phyloP scores from a whole-genome alignment of 2,888 invertebrate species.

The Blomia tropicalis region DNA sequence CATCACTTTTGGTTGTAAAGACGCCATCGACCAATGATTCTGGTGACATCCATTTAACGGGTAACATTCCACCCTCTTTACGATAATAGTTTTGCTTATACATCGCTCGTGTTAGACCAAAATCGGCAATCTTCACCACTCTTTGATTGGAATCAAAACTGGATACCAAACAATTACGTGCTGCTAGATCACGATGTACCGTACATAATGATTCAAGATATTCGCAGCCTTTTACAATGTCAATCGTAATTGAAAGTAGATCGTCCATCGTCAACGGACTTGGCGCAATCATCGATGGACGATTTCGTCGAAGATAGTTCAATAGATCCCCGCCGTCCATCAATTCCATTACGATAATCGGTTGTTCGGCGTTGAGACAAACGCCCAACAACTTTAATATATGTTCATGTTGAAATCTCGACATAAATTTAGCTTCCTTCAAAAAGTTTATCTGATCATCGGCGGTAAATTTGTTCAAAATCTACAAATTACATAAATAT shows the following conservation, averaged over 20 bases:
- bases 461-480: slow-evolving; percentile 73
- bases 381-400: slow-evolving; percentile 82
- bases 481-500: slow-evolving; percentile 41
- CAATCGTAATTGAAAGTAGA: slow-evolving; percentile 76
- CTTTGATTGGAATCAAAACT: slow-evolving; percentile 39
- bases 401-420: slow-evolving; percentile 89
- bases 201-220: slow-evolving; percentile 94
- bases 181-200: slow-evolving; percentile 83
- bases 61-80: slow-evolving; percentile 77
- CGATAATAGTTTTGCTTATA: slow-evolving; percentile 95
- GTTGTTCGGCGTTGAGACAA: slow-evolving; percentile 79
- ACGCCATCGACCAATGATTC: slow-evolving; percentile 89
- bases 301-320: slow-evolving; percentile 65
- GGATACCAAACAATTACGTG: slow-evolving; percentile 77
- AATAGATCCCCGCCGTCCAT: slow-evolving; percentile 94
- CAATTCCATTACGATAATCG: slow-evolving; percentile 83
- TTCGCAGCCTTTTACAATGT: slow-evolving; percentile 83
- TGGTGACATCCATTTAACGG: slow-evolving; percentile 96
- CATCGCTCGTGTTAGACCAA: slow-evolving; percentile 86
- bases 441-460: slow-evolving; percentile 82
- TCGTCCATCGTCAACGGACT: slow-evolving; percentile 55
- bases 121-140: slow-evolving; percentile 91
- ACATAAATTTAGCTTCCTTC: slow-evolving; percentile 92
- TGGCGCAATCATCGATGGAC: slow-evolving; percentile 40
- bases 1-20: slow-evolving; percentile 89